A percentile compares a stretch with the other conserved stretches of the same genome.
Evolutionary conservation across 2,113 vertebrate genomes (phyloP).

Genomic region (Baryphthengus martii): DNA sequence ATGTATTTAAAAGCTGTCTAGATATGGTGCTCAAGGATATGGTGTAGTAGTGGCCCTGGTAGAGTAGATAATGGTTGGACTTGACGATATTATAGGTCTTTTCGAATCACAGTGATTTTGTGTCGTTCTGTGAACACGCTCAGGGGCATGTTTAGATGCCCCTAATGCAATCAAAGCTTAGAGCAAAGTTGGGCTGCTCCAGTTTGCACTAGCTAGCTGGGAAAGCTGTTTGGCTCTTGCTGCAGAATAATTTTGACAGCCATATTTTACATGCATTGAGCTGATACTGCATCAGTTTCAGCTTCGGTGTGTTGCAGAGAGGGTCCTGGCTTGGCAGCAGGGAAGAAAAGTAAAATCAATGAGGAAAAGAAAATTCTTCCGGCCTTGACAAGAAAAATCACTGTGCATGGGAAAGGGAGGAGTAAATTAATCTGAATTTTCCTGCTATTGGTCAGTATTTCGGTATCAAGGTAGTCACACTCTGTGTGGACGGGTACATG

Average conservation of each 20-base stretch:
- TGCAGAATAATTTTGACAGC: not conserved
- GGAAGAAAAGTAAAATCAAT: not conserved
- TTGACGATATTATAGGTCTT: too few relatives aligned
- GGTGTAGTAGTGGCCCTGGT: too few relatives aligned
- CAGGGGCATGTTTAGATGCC: not conserved
- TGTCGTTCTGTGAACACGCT: too few relatives aligned
- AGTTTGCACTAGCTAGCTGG: not conserved
- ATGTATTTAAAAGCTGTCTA: too few relatives aligned
- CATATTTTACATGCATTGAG: not conserved
- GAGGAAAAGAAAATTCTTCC: not conserved
- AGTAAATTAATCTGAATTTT: not conserved
- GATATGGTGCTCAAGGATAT: too few relatives aligned
- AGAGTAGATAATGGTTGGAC: too few relatives aligned
- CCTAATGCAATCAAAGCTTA: not conserved
- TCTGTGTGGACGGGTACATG: not conserved
- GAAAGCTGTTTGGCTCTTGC: not conserved
- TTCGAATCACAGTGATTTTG: too few relatives aligned
- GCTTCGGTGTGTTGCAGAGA: not conserved
- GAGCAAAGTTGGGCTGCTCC: not conserved
- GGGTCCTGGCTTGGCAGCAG: not conserved
- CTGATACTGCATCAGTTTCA: not conserved
- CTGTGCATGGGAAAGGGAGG: not conserved
- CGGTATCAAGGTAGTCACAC: not conserved
- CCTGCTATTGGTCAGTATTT: not conserved
- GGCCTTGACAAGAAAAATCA: constrained; percentile 1